Percentiles rank a stretch among this genome's conserved stretches.
Evolutionary conservation across 1,140 invertebrate genomes (phyloP).

Genomic region (Drosophila nigrodunni): DNA sequence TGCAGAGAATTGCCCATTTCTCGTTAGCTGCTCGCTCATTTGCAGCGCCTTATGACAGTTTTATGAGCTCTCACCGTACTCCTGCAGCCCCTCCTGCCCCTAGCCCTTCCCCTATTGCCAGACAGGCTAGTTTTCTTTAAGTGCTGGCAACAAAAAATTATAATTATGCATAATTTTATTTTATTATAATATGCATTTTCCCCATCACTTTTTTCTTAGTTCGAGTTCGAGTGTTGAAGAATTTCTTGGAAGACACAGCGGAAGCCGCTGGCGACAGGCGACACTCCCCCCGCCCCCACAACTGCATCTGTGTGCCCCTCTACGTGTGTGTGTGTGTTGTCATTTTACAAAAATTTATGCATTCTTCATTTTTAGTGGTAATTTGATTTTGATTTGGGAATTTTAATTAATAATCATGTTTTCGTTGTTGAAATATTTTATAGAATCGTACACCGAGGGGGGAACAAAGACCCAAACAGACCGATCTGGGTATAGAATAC

Average conservation of each 20-base stretch:
- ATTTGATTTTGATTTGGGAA: conserved; percentile 79
- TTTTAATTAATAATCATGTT: conserved; percentile 77
- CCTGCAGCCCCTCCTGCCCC: background rate
- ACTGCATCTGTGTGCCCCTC: conserved; percentile 4
- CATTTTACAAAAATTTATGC: conserved; percentile 62
- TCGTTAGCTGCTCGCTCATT: conserved; percentile 44
- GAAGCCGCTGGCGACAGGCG: conserved; percentile 67
- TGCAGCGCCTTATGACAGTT: conserved; percentile 74
- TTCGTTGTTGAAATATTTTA: conserved; percentile 61
- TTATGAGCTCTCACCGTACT: conserved; percentile 48
- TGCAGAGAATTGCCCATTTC: conserved; percentile 44
- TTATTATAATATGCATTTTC: conserved; percentile 73
- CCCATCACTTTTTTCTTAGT: background rate
- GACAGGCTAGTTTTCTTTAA: conserved; percentile 57
- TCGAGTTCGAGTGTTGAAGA: background rate
- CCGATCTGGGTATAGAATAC: conserved; percentile 40
- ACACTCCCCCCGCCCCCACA: conserved; percentile 26
- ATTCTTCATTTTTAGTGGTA: conserved; percentile 69
- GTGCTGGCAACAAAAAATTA: conserved; percentile 57
- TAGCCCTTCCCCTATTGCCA: background rate
- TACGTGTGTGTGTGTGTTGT: conserved; percentile 31
- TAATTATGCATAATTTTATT: conserved; percentile 77
- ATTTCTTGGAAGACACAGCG: conserved; percentile 69
- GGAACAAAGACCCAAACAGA: background rate
- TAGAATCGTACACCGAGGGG: background rate